phyloP scores from a whole-genome alignment of 2,888 invertebrate genomes.

The Caradrina clavipalpis region DNA sequence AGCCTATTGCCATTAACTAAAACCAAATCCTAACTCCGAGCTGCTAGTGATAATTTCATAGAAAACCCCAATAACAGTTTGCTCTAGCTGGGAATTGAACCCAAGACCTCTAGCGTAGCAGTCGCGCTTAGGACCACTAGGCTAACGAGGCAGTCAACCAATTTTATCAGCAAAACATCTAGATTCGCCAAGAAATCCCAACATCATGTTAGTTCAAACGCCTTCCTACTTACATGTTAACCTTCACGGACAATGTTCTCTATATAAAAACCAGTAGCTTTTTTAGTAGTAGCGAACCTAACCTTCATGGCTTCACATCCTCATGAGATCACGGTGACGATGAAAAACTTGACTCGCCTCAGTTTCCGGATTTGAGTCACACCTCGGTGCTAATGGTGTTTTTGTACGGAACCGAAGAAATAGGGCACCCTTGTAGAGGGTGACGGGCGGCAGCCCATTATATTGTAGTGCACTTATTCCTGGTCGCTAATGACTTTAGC shows the following conservation, averaged over 20 bases:
- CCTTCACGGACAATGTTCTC: slow-evolving; percentile 42
- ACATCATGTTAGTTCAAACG: not conserved
- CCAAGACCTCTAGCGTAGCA: too few species aligned
- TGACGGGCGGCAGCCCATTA: not conserved
- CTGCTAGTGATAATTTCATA: too few species aligned
- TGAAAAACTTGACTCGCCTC: slow-evolving; percentile 46
- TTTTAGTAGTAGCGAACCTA: slow-evolving; percentile 27
- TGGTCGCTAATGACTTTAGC: slow-evolving; percentile 16
- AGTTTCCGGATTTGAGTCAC: slow-evolving; percentile 56
- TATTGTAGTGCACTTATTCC: slow-evolving; percentile 29
- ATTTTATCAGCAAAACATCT: too few species aligned
- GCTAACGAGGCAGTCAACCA: too few species aligned
- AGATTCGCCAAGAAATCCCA: not conserved
- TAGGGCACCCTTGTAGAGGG: slow-evolving; percentile 17
- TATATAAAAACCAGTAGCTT: slow-evolving; percentile 39
- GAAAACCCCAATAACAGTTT: too few species aligned
- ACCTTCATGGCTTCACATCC: slow-evolving; percentile 40
- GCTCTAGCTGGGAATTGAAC: too few species aligned
- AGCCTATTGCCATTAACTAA: too few species aligned
- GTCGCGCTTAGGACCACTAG: too few species aligned
- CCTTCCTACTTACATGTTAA: slow-evolving; percentile 33
- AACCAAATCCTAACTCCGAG: too few species aligned
- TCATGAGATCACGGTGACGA: slow-evolving; percentile 42
- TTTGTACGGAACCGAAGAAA: slow-evolving; percentile 25
- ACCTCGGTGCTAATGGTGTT: slow-evolving; percentile 52